Evolutionary conservation across 2,888 invertebrate species (phyloP).

Genomic region (Eupithecia inturbata): DNA sequence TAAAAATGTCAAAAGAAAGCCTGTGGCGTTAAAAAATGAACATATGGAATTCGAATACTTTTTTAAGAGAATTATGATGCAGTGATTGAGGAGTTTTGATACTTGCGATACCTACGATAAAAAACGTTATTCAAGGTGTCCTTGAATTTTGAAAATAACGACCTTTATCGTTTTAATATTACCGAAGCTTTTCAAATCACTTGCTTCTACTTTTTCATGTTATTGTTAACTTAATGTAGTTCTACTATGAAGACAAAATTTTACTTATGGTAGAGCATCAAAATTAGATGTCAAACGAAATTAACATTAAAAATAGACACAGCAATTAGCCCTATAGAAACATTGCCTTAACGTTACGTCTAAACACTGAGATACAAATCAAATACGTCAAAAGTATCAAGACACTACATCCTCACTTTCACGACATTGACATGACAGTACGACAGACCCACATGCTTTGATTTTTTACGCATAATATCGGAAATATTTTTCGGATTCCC

Average conservation of each 20-base stretch:
- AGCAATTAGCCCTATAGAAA: neutral
- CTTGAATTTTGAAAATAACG: no score
- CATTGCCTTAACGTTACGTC: neutral
- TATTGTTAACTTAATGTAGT: neutral
- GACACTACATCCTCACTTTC: conserved; percentile 27
- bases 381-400: conserved; percentile 51
- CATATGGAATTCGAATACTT: conserved; percentile 56
- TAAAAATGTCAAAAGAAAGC: conserved; percentile 53
- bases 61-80: conserved; percentile 22
- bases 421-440: conserved; percentile 56
- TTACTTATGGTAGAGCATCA: neutral
- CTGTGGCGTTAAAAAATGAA: conserved; percentile 56
- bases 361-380: neutral
- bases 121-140: no score
- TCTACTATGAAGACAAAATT: neutral
- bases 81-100: conserved; percentile 42
- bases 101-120: conserved; percentile 24
- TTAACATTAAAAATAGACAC: neutral
- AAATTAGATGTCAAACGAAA: neutral
- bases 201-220: neutral
- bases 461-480: conserved; percentile 68
- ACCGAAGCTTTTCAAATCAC: neutral
- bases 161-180: neutral
- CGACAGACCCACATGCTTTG: conserved; percentile 74
- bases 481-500: conserved; percentile 77